These are phyloP conservation scores for Athetis lepigone DNA, from an alignment of 2,888 invertebrate genomes.

Conservation along the genomic window DNA sequence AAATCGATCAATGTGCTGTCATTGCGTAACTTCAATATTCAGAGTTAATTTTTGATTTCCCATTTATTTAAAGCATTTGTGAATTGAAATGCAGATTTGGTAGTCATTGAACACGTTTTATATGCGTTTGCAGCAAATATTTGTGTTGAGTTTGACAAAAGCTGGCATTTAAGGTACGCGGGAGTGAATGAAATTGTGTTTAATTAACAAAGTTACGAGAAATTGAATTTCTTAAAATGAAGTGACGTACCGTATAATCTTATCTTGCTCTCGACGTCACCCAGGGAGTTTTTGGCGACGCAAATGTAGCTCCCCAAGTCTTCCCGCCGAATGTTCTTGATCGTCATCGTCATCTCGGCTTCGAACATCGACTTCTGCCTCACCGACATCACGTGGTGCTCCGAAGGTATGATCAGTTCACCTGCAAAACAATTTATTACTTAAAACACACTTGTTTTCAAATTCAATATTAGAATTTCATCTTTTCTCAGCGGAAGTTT, in stretches of 20 bases:
- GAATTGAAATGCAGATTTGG: constrained; percentile 57
- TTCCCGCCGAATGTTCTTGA: constrained; percentile 94
- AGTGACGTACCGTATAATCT: constrained; percentile 94
- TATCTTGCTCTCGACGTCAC: constrained; percentile 97
- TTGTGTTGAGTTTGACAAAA: constrained; percentile 18
- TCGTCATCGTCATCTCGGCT: constrained; percentile 95
- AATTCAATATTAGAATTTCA: constrained; percentile 90
- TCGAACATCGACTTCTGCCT: constrained; percentile 94
- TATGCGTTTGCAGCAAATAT: constrained; percentile 41
- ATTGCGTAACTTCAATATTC: constrained; percentile 37
- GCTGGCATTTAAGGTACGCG: constrained; percentile 27
- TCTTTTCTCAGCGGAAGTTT: constrained; percentile 84
- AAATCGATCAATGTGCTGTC: constrained; percentile 28
- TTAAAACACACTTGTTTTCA: constrained; percentile 85
- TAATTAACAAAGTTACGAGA: constrained; percentile 38
- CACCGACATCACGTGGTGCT: constrained; percentile 95
- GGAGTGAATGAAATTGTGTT: constrained; percentile 32
- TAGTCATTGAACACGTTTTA: constrained; percentile 47
- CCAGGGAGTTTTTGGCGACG: constrained; percentile 96
- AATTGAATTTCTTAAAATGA: constrained; percentile 36
- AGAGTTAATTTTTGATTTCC: constrained; percentile 43
- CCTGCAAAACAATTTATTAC: constrained; percentile 90
- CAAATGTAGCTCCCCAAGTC: constrained; percentile 96
- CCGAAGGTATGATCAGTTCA: constrained; percentile 96
- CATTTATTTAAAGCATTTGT: constrained; percentile 52